These are phyloP conservation scores for Perccottus glenii DNA, from an alignment of 2,113 vertebrate species.

Conservation along the genomic window DNA sequence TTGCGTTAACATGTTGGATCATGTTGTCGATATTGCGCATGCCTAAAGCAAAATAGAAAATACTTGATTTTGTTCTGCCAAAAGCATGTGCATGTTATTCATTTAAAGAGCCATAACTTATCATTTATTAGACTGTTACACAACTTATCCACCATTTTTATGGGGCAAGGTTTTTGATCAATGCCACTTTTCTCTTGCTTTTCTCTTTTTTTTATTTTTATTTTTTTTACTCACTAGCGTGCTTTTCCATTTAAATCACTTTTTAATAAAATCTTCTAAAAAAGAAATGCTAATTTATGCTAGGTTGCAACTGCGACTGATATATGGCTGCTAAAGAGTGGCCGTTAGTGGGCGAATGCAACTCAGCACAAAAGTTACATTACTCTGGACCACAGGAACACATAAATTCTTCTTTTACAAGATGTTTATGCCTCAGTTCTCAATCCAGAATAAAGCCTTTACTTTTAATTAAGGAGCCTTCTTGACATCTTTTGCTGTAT, in stretches of 20 bases:
- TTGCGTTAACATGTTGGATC: constrained; percentile 55
- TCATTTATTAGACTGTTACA: constrained; percentile 13
- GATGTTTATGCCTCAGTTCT: constrained; percentile 14
- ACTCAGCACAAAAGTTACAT: constrained; percentile 7
- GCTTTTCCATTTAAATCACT: not conserved
- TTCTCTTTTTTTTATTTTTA: constrained; percentile 6
- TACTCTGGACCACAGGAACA: not conserved
- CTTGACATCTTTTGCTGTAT: constrained; percentile 10
- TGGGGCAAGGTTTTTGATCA: constrained; percentile 18
- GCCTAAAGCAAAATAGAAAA: constrained; percentile 49
- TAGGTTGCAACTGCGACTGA: constrained; percentile 5
- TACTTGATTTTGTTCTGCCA: constrained; percentile 39
- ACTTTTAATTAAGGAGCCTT: constrained; percentile 35
- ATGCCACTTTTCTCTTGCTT: constrained; percentile 18
- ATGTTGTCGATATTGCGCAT: constrained; percentile 44
- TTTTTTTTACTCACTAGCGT: constrained; percentile 18
- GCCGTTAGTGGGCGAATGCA: not conserved
- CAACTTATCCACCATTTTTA: constrained; percentile 4
- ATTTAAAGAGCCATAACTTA: constrained; percentile 23
- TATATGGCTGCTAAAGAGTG: not conserved
- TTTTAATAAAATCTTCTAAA: not conserved
- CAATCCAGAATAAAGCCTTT: constrained; percentile 14
- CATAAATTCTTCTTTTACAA: constrained; percentile 5
- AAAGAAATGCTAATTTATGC: constrained; percentile 6
- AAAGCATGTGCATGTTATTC: constrained; percentile 9